Base-by-base conservation (phyloP, 2,888 invertebrate species). In the Agrochola litura region DNA sequence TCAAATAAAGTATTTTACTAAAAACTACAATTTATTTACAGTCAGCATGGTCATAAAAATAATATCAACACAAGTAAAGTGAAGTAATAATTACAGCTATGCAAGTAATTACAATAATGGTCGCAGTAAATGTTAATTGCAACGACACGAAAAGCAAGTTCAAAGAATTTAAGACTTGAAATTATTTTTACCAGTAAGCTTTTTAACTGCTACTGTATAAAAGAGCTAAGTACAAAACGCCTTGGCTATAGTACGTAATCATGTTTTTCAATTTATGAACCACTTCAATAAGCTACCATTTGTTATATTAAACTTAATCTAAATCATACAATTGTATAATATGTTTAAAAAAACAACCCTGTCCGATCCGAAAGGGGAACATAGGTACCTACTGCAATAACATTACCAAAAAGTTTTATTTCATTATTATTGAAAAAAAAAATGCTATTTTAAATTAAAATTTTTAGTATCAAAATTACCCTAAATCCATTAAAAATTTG, bases 71-170 rank as follows among this genome's bases (percentile, higher is more conserved):
- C 49, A 22, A 63, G 19, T n/a, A 12, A 6, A 37, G 67, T 67
- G 56, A 64, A 46, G 67, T 46, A 37, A 81, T 81, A 58, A 81
- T 81, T 19, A 58, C n/a, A 14, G 43, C 30, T 60, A 37, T 73
- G 60, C 41, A 37, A 58, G 82, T 81, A 75, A 81, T 79, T 81
- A 79, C 67, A 19, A 22, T 64, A 81, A 81, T 68, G 37, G 49
- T 58, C 22, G 64, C 54, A 49, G 76, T 68, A 37, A 76, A 79
- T 58, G 43, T 66, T 82, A 81, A 81, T 76, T 76, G 82, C 49
- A 64, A 52, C 63, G 14, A 64, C 82, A 82, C 58, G 82, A 65
- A 81, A 52, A 52, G 52, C 52, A 37, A 58, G 43, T 81, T 68
- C 56, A 19, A 5, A 41, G 80, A 72, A 79, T 60, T 22, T 6